Base-by-base conservation (phyloP, 2,113 vertebrate genomes). In the Ploceus nigricollis region DNA sequence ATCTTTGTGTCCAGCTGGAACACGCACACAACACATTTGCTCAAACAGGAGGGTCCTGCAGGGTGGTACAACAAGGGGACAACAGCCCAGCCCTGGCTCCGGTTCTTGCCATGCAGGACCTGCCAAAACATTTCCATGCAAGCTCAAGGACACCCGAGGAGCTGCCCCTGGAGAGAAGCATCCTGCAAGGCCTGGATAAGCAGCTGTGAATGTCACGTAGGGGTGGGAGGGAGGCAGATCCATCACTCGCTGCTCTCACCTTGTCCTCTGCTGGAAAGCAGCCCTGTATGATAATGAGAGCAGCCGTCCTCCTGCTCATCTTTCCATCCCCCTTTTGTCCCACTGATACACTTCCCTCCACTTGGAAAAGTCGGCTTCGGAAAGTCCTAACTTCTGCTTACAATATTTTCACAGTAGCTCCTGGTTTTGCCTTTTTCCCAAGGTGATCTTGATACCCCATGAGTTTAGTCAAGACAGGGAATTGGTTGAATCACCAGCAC, bases 221-320 rank as follows among this genome's bases (percentile, higher is more conserved):
- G 35, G 63, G 40, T 70, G n/a, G 45, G 68, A 94, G 13, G 37
- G 47, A 89, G 79, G 31, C 63, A 63, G 68, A 63, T 69, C 27
- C 24, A 89, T 96, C 94, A 77, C 53, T 93, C 57, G 23, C 45
- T 42, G 70, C 28, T 89, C 91, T 96, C 89, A 90, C 88, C 82
- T 95, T 94, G 90, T 80, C 31, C 71, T 76, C 53, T 45, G 37
- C 65, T 95, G 94, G 94, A 90, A 86, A 61, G 80, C 20, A 83
- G 86, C 89, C 82, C 82, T 83, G 0, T 28, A 10, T 72, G 80
- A 40, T 73, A 92, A 94, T 73, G n/a, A 95, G 58, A 28, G 19
- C 37, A 50, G 31, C 28, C 37, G 14, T 28, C 58, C 69, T 69
- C 61, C 45, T 61, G 53, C 58, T 87, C 39, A 54, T 13, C 37